A percentile compares a stretch with the other conserved stretches of the same genome.
Conservation (phyloP, 2,797 vertebrate genomes). For the Mycteria americana region DNA sequence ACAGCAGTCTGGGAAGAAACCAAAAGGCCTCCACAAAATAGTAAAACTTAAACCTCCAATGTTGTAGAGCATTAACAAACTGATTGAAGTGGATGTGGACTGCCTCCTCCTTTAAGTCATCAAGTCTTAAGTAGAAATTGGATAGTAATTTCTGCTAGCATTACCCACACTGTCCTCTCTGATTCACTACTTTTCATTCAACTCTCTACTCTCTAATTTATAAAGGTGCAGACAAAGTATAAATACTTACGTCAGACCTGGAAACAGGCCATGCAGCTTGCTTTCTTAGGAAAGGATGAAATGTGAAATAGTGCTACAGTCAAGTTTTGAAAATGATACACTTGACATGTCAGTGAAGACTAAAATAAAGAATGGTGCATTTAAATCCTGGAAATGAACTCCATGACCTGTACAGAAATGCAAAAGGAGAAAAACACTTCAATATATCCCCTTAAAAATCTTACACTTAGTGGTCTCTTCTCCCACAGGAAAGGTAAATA, state of each 20-base stretch:
- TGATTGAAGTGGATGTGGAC: slow-evolving; percentile 32
- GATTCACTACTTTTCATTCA: slow-evolving; percentile 67
- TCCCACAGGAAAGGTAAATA: background rate
- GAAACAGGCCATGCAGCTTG: slow-evolving; percentile 56
- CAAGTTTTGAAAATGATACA: slow-evolving; percentile 18
- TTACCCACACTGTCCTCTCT: slow-evolving; percentile 38
- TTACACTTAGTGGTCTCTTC: background rate
- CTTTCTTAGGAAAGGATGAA: slow-evolving; percentile 54
- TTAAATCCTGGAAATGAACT: background rate
- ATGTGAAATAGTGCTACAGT: slow-evolving; percentile 7
- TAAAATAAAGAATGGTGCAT: background rate
- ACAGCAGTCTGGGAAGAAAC: background rate
- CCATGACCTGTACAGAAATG: background rate
- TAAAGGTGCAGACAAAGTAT: slow-evolving; percentile 50
- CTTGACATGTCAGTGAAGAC: background rate
- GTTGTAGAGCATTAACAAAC: slow-evolving; percentile 27
- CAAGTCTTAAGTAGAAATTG: slow-evolving; percentile 57
- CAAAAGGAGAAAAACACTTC: background rate
- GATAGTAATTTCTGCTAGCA: slow-evolving; percentile 60
- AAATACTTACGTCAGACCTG: slow-evolving; percentile 68
- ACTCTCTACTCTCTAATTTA: slow-evolving; percentile 58
- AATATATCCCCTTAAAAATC: background rate
- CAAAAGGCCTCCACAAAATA: background rate
- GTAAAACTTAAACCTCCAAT: slow-evolving; percentile 19
- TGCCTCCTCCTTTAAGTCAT: slow-evolving; percentile 56